Evolutionary conservation across 2,797 vertebrate genomes (phyloP), one percentile per base, ranked within the genome.

Genomic region (Tiaroga cobitis): DNA sequence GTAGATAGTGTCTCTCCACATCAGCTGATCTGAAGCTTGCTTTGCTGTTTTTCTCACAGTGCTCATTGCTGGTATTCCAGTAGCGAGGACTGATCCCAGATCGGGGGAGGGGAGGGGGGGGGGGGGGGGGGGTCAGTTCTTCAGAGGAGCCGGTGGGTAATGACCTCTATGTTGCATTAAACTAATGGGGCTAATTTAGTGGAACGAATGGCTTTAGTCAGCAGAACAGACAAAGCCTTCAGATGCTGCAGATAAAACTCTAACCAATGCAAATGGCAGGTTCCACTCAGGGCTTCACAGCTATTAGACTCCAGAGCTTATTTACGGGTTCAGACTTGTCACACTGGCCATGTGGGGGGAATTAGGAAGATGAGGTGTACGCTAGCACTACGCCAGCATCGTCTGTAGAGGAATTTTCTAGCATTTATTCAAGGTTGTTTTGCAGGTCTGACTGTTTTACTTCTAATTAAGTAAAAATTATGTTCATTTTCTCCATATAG

Each of bases 141-240:
- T 56, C 76, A 59, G 81, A 65, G 63, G 29, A 65, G 63, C 63
- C 65, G 43, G 74, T 56, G 72, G 83, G 80, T 76, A 68, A 72
- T 86, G 86, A 86, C 87, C 89, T 87, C 65, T 15, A 16, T 78
- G 80, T 87, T 83, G 65, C 83, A 68, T 88, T 87, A 80, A 78
- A 61, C 87, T 90, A 90, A 89, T 87, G 81, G 79, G 87, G 84
- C 83, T 88, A 88, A 89, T 89, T 89, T 85, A 86, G 84, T 79
- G 63, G 82, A 84, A 87, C 79, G n/a, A 83, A 85, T 82, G 81
- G 82, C 83, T 88, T 84, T 85, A 86, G 85, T 86, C 85, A 37
- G 85, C 77, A 81, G 72, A 68, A 69, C 34, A 82, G 84, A 89
- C 84, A 88, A 89, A 86, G 82, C 77, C 70, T 26, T 65, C 68